A percentile compares a stretch with the other conserved stretches of the same genome.
These are phyloP conservation scores for Choloepus didactylus DNA, from an alignment of 2,797 vertebrate species.

Conservation along the genomic window DNA sequence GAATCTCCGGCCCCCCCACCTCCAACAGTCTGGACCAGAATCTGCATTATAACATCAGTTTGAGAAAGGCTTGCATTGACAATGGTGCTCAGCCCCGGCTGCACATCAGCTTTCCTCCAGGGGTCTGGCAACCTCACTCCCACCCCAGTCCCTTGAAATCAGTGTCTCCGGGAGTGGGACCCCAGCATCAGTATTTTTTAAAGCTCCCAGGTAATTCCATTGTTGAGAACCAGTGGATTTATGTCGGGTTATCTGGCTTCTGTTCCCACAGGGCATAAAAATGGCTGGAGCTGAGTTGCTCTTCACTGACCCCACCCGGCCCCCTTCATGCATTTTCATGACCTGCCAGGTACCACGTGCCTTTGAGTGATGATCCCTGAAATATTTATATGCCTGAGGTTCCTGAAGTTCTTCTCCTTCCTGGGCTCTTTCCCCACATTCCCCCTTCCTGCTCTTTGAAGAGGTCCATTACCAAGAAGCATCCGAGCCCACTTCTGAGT, in stretches of 20 bases:
- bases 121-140: neutral
- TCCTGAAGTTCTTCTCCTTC: neutral
- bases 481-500: neutral
- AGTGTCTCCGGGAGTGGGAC: neutral
- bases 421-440: neutral
- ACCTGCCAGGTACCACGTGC: neutral
- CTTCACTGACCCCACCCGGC: rapidly evolving
- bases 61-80: neutral
- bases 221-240: neutral
- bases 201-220: neutral
- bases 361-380: neutral
- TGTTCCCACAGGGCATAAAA: neutral
- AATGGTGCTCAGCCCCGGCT: neutral
- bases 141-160: neutral
- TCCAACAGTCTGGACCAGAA: neutral
- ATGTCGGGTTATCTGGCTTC: neutral
- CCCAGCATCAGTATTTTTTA: neutral
- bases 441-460: neutral
- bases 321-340: rapidly evolving
- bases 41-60: neutral
- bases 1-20: neutral
- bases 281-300: neutral
- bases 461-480: neutral
- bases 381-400: too few relatives aligned
- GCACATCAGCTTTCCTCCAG: neutral